Conservation (phyloP, 2,113 vertebrate genomes). For the Lepidothrix coronata region DNA sequence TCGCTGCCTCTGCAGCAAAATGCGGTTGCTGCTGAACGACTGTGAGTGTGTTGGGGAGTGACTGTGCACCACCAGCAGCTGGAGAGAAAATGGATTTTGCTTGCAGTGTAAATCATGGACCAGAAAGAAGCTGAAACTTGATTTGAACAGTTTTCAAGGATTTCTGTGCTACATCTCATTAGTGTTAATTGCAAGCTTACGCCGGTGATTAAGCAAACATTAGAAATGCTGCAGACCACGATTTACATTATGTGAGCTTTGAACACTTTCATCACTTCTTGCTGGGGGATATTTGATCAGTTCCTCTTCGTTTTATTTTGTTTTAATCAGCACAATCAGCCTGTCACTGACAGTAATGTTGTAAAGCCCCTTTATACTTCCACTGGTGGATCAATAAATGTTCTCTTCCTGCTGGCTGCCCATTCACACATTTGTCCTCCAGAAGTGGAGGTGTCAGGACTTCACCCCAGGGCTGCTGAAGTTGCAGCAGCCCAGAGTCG, state of each 20-base stretch:
- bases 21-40: neutral
- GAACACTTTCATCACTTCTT: neutral
- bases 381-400: neutral
- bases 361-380: neutral
- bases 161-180: slow-evolving; percentile 6
- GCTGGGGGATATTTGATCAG: slow-evolving; percentile 10
- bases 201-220: neutral
- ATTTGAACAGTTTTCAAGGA: neutral
- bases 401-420: neutral
- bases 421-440: neutral
- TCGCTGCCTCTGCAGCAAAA: slow-evolving; percentile 1
- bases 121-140: neutral
- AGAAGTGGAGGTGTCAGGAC: slow-evolving; percentile 11
- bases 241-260: neutral
- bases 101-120: neutral
- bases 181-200: neutral
- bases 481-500: neutral
- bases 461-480: neutral
- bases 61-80: neutral
- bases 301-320: neutral
- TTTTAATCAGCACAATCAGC: slow-evolving; percentile 5
- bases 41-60: neutral
- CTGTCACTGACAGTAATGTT: neutral
- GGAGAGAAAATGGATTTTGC: neutral
- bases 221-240: neutral